phyloP scores from a whole-genome alignment of 2,113 vertebrate species.

The Pluvialis apricaria region DNA sequence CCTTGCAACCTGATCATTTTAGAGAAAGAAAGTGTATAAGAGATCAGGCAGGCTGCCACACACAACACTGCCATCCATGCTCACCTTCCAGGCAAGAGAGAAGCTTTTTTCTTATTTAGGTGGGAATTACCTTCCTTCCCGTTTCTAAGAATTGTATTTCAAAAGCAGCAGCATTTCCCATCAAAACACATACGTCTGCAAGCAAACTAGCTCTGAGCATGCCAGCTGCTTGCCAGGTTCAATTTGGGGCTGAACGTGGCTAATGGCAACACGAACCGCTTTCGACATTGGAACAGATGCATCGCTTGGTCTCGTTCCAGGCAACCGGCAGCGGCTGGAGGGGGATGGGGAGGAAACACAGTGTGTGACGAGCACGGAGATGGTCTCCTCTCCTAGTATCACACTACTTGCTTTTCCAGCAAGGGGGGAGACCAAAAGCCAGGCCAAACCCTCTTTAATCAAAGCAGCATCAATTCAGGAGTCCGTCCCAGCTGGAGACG shows the following conservation, averaged over 20 bases:
- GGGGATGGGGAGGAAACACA: neutral
- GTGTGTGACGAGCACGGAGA: rapidly evolving
- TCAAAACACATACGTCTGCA: neutral
- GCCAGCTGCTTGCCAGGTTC: slow-evolving; percentile 51
- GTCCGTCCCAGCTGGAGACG: rapidly evolving
- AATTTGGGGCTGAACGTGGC: neutral
- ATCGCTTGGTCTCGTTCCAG: neutral
- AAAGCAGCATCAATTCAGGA: neutral
- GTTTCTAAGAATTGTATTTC: neutral
- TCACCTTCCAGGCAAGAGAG: neutral
- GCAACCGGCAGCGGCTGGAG: neutral
- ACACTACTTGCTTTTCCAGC: neutral
- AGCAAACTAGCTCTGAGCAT: neutral
- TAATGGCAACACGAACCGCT: neutral
- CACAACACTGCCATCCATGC: neutral
- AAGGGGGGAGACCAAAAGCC: neutral
- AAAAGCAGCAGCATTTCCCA: neutral
- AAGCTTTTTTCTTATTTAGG: neutral
- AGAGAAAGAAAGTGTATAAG: neutral
- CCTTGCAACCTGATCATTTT: neutral
- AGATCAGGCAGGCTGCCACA: neutral
- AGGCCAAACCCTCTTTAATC: neutral
- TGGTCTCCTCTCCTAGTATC: neutral
- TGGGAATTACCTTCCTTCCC: neutral
- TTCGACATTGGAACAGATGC: neutral